phyloP scores from a whole-genome alignment of 2,797 vertebrate genomes.

The Bucorvus abyssinicus region DNA sequence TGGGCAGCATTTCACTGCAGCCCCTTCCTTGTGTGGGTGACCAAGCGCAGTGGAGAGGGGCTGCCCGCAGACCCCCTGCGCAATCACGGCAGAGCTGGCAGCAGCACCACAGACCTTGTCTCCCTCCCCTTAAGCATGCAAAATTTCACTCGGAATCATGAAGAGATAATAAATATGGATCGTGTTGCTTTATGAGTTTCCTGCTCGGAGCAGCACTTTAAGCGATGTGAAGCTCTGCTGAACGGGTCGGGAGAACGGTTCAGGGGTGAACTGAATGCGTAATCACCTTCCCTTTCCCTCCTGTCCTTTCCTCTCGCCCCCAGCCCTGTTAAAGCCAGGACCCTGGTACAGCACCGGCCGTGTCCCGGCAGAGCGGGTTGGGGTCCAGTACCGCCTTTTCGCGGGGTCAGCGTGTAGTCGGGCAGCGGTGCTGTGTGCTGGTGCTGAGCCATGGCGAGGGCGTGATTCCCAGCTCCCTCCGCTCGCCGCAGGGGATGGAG shows the following conservation, averaged over 20 bases:
- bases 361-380: not conserved
- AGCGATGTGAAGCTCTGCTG: not conserved
- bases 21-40: not conserved
- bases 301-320: not conserved
- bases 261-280: not conserved
- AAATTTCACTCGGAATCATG: not conserved
- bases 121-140: not conserved
- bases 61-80: not conserved
- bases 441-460: not conserved
- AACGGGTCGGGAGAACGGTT: not conserved
- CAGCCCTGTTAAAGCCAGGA: not conserved
- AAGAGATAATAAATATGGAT: conserved; percentile 10
- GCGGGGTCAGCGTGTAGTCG: too few species aligned
- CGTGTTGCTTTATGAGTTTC: not conserved
- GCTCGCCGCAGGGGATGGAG: not conserved
- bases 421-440: not conserved
- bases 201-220: not conserved
- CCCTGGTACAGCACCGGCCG: too few species aligned
- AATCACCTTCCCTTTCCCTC: not conserved
- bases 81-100: not conserved
- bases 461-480: not conserved
- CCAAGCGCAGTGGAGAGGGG: accelerated
- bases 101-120: not conserved
- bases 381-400: not conserved
- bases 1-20: not conserved